Base-by-base conservation (phyloP, 2,113 vertebrate species). In the Seriola aureovittata region DNA sequence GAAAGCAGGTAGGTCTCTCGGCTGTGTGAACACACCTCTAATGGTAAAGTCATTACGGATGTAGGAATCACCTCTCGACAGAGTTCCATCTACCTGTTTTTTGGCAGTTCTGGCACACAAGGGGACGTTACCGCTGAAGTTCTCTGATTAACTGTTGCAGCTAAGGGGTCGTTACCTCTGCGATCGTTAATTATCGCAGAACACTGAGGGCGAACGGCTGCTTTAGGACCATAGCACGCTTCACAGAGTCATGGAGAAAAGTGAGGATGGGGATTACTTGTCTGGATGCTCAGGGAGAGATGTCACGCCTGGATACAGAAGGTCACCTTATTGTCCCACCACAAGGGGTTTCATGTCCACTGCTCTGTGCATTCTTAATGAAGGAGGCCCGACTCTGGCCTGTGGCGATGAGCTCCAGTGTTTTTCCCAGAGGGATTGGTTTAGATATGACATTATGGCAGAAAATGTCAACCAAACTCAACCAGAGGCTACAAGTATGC, bases 391-490 rank as follows among this genome's bases (percentile, higher is more conserved):
- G 48, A 16, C 65, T 81, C 46, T 54, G 63, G 81, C 89, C 82
- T 8, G 54, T 63, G 81, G 84, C 69, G 21, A 34, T 57, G 70
- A 12, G 38, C 50, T 71, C 29, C 57, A 66, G 75, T 42, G 3
- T 73, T 60, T 65, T 32, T 57, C 69, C 85, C 89, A 9, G 13
- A 57, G 52, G 89, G 57, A 40, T 46, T 11, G 7, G 73, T 76
- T 79, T 67, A 78, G 64, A 71, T 80, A 66, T 82, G 88, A 87
- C 87, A 88, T 89, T 89, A 87, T 64, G 72, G 54, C 34, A 77
- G 78, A 46, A 92, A 93, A 93, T 88, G 88, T 89, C 90, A 92
- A 82, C 69, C 59, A 21, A 77, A 88, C 75, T 80, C 69, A 71
- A 87, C 73, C 84, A 77, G 67, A 85, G 83, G 89, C 79, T 42